phyloP scores from a whole-genome alignment of 2,888 invertebrate species.

The Thumatha senex region DNA sequence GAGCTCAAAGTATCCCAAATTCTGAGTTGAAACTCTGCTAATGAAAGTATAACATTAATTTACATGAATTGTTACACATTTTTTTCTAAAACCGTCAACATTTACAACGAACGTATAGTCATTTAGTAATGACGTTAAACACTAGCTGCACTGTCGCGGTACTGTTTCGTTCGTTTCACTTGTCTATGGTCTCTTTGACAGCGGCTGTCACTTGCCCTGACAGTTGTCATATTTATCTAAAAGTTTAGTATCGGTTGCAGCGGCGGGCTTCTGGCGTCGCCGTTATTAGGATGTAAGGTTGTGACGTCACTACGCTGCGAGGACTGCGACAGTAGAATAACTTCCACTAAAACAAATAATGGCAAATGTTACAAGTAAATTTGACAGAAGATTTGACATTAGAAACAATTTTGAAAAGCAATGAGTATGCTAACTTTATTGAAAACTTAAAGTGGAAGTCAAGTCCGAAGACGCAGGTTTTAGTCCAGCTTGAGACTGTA shows the following conservation, averaged over 20 bases:
- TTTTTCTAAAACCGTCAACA: conserved; percentile 12
- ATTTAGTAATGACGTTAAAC: conserved; percentile 14
- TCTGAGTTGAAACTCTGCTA: too few relatives aligned
- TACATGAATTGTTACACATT: neutral
- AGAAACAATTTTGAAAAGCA: too few relatives aligned
- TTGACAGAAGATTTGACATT: too few relatives aligned
- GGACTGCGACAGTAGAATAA: conserved; percentile 21
- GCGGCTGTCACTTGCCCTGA: neutral
- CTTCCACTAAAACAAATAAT: conserved; percentile 31
- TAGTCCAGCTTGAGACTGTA: too few relatives aligned
- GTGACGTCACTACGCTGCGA: neutral
- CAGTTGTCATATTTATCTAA: neutral
- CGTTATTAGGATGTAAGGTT: neutral
- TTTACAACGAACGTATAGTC: conserved; percentile 5
- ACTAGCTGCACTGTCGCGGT: conserved; percentile 11
- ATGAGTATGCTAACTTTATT: too few relatives aligned
- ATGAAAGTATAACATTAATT: neutral
- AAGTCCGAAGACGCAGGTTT: too few relatives aligned
- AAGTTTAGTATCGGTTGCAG: neutral
- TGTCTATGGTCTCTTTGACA: conserved; percentile 5
- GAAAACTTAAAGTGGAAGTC: too few relatives aligned
- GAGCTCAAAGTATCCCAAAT: neutral
- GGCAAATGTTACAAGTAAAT: neutral
- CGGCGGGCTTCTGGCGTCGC: neutral
- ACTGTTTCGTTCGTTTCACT: neutral